phyloP scores from a whole-genome alignment of 1,140 invertebrate genomes.

The Pseudoatta argentina region DNA sequence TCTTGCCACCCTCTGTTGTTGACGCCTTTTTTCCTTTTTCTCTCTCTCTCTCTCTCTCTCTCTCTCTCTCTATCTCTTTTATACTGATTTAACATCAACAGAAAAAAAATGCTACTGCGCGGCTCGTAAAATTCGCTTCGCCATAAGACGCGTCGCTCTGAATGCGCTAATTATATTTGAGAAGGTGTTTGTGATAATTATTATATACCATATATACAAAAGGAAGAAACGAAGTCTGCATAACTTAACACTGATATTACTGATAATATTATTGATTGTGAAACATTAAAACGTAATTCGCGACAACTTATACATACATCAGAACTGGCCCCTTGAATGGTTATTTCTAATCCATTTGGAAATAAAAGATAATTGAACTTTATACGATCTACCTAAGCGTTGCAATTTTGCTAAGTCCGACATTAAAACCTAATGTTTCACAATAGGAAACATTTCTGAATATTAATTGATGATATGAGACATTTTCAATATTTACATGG shows the following conservation, averaged over 20 bases:
- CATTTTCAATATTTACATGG: no score
- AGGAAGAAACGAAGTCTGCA: background rate
- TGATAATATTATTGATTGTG: background rate
- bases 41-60: background rate
- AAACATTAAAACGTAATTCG: conserved; percentile 30
- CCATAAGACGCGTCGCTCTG: background rate
- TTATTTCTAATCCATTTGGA: background rate
- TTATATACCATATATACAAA: background rate
- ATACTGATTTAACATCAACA: conserved; percentile 60
- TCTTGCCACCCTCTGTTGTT: background rate
- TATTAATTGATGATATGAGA: no score
- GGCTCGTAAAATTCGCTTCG: conserved; percentile 21
- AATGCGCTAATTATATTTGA: conserved; percentile 44
- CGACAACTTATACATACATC: background rate
- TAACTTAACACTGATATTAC: conserved; percentile 24
- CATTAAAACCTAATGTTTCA: no score
- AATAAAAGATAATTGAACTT: no score
- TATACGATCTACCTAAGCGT: no score
- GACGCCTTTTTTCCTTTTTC: conserved; percentile 34
- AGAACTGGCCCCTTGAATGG: background rate
- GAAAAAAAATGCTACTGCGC: conserved; percentile 47
- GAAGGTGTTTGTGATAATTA: conserved; percentile 25
- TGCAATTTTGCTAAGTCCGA: no score
- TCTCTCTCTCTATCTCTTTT: background rate
- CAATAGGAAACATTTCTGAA: no score